phyloP scores from a whole-genome alignment of 2,113 vertebrate genomes.

The Otocyon megalotis region DNA sequence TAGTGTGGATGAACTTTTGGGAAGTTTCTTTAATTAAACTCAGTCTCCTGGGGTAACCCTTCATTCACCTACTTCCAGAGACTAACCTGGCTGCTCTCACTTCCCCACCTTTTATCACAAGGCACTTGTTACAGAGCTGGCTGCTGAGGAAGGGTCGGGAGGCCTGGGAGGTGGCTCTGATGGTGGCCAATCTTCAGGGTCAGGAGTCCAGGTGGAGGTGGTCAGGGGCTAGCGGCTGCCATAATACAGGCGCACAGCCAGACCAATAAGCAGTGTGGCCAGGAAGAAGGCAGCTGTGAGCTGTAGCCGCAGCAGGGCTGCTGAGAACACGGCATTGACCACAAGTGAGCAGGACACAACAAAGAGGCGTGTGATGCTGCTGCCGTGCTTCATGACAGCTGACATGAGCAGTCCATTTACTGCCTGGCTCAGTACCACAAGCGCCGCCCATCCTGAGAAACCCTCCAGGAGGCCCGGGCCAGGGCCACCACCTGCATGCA shows the following conservation, averaged over 20 bases:
- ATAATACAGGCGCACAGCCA: conserved; percentile 95
- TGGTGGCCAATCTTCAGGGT: neutral
- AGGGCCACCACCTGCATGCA: conserved; percentile 83
- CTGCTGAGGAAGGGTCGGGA: neutral
- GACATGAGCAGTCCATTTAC: conserved; percentile 96
- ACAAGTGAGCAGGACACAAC: conserved; percentile 96
- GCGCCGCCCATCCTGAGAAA: conserved; percentile 90
- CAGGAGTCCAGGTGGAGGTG: neutral
- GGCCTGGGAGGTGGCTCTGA: neutral
- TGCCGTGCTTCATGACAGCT: conserved; percentile 95
- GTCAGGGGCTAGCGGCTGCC: conserved; percentile 77
- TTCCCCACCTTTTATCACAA: conserved; percentile 68
- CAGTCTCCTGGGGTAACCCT: neutral
- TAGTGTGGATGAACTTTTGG: neutral
- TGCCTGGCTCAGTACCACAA: conserved; percentile 93
- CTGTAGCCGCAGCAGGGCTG: conserved; percentile 90
- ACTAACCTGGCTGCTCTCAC: neutral
- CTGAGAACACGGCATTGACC: conserved; percentile 93
- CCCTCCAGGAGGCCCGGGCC: conserved; percentile 89
- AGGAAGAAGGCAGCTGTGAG: conserved; percentile 92
- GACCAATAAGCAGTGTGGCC: conserved; percentile 88
- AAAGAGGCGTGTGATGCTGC: conserved; percentile 96
- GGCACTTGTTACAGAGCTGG: conserved; percentile 79
- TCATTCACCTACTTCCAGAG: neutral
- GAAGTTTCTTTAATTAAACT: conserved; percentile 14